These are phyloP conservation scores for Pseudochirops cupreus DNA, from an alignment of 2,797 vertebrate genomes.

Conservation along the genomic window DNA sequence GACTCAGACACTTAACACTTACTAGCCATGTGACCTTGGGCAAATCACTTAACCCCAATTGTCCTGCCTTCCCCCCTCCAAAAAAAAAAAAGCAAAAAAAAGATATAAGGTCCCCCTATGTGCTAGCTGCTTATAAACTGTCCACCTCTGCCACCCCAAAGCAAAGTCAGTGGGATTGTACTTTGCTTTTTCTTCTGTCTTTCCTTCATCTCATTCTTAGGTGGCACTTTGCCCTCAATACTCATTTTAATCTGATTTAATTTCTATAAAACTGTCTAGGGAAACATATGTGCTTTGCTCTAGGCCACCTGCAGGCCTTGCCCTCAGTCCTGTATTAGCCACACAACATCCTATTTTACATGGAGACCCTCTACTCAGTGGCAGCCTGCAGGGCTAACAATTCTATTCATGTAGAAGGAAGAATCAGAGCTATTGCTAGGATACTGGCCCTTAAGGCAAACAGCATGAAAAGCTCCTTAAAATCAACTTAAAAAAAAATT, in stretches of 20 bases:
- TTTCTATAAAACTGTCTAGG: background rate
- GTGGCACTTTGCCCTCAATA: background rate
- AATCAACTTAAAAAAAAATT: background rate
- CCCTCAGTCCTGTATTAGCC: background rate
- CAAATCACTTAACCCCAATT: too few species aligned
- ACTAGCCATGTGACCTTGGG: too few species aligned
- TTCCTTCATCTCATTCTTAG: background rate
- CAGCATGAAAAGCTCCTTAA: background rate
- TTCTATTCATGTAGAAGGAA: background rate
- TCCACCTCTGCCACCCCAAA: background rate
- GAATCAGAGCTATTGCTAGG: background rate
- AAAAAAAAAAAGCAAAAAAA: background rate
- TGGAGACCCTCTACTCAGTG: background rate
- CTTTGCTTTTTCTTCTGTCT: background rate
- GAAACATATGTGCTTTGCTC: background rate
- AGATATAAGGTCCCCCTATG: background rate
- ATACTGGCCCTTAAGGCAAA: background rate
- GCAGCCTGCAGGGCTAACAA: background rate
- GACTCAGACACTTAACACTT: too few species aligned
- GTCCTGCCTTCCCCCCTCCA: too few species aligned
- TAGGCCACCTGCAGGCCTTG: background rate
- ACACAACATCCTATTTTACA: background rate
- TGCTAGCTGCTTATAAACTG: background rate
- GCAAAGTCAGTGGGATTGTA: background rate
- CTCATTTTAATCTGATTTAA: constrained; percentile 23